Base-by-base conservation (phyloP, 2,113 vertebrate genomes). In the Patagioenas fasciata region DNA sequence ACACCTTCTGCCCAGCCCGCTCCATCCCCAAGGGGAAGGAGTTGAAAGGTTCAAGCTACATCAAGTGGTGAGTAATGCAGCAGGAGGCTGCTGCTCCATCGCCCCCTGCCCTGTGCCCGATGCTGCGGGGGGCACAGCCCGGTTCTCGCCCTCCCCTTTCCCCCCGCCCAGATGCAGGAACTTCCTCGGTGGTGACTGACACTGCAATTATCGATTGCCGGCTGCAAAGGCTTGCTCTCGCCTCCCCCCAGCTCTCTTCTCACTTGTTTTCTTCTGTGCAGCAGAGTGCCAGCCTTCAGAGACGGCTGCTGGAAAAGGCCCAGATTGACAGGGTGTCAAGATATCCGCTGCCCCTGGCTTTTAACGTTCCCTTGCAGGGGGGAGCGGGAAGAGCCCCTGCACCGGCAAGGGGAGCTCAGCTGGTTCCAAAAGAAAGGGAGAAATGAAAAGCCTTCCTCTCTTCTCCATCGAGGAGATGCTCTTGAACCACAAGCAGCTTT, bases 261-360 rank as follows among this genome's bases (percentile, higher is more conserved):
- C 88, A 88, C 91, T 96, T 96, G 94, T 94, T 95, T 94, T 95
- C 93, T 85, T 86, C 54, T 90, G 94, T 94, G 95, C 88, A 94
- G 94, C 95, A 93, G 85, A 93, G 96, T 93, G 95, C 90, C 91
- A 93, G 96, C 95, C 96, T 94, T 96, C 94, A 84, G 96, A 95
- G 95, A 80, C 95, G 88, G 91, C 96, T 92, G 88, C 96, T 94
- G 93, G 38, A 95, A 96, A 95, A 94, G 96, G 95, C 94, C 88
- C 9, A 23, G 96, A 95, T 95, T 96, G 96, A 96, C 89, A 73
- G 93, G 91, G 95, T 91, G 93, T 92, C 95, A 95, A 97, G 96
- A 97, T 97, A 97, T 82, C 91, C 12, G 6, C 94, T 91, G 94
- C 77, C 91, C 74, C 56, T 25, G 84, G 96, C 94, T 95, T 96